Percentiles rank a stretch among this genome's conserved stretches.
Conservation (phyloP, 2,888 invertebrate species). For the Axea sp. region DNA sequence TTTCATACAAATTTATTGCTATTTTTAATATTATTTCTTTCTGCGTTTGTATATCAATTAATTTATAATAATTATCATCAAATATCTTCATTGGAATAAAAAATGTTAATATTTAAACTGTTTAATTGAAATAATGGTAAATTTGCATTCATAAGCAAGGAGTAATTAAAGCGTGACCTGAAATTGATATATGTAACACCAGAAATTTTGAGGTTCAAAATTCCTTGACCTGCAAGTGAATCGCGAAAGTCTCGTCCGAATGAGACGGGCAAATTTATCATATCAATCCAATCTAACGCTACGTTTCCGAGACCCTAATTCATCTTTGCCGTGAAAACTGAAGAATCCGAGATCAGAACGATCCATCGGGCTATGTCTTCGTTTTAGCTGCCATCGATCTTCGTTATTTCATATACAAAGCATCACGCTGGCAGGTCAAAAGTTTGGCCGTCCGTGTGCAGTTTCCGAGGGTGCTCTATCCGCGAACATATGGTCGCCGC, state of each 20-base stretch:
- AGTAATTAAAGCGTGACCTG: too few relatives aligned
- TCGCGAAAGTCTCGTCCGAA: slow-evolving; percentile 2
- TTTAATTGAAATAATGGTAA: too few relatives aligned
- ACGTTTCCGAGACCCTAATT: slow-evolving; percentile 34
- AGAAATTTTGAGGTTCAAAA: too few relatives aligned
- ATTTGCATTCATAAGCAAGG: too few relatives aligned
- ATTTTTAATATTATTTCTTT: too few relatives aligned
- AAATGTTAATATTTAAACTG: too few relatives aligned
- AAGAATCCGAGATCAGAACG: slow-evolving; percentile 28
- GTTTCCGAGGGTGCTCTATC: slow-evolving; percentile 46
- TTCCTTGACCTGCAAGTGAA: background rate
- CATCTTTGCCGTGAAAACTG: slow-evolving; percentile 53
- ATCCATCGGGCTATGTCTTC: slow-evolving; percentile 53
- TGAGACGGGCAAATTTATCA: slow-evolving; percentile 29
- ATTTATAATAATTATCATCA: too few relatives aligned
- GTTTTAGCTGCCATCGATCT: slow-evolving; percentile 62
- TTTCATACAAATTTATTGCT: too few relatives aligned
- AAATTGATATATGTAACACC: too few relatives aligned
- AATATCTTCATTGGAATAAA: too few relatives aligned
- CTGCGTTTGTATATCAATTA: too few relatives aligned
- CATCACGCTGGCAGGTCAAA: slow-evolving; percentile 43
- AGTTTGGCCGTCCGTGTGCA: slow-evolving; percentile 42
- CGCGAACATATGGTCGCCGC: slow-evolving; percentile 78
- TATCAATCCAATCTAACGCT: slow-evolving; percentile 46
- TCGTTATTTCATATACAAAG: slow-evolving; percentile 51